These are phyloP conservation scores for Gallinago nigripennis DNA, from an alignment of 2,797 vertebrate genomes.

Conservation along the genomic window DNA sequence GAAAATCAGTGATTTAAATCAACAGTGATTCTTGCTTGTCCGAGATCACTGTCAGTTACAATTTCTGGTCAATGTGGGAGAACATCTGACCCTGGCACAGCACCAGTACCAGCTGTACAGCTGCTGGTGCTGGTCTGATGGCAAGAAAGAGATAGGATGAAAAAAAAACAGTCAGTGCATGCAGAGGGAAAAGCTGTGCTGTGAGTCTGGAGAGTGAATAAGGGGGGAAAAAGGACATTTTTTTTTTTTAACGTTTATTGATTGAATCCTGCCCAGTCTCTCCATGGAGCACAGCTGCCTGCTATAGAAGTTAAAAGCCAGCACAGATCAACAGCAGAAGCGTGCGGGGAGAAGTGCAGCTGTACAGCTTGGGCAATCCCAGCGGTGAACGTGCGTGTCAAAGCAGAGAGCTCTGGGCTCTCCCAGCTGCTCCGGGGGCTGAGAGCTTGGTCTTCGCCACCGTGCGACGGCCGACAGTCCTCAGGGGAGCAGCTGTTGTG, in stretches of 20 bases:
- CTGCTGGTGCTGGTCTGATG: neutral
- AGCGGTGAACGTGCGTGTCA: neutral
- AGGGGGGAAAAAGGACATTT: neutral
- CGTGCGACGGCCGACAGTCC: rapidly evolving
- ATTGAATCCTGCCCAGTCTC: neutral
- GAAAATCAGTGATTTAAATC: neutral
- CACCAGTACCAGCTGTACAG: neutral
- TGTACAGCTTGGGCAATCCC: neutral
- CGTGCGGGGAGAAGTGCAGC: neutral
- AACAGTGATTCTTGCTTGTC: neutral
- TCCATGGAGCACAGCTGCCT: neutral
- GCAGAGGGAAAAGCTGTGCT: neutral
- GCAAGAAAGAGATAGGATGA: neutral
- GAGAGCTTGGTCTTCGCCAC: neutral
- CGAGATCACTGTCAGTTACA: neutral
- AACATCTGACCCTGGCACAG: neutral
- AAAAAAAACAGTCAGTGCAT: neutral
- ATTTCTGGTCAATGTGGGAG: neutral
- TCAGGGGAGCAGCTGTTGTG: neutral
- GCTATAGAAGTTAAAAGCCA: conserved; percentile 2
- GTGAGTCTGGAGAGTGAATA: neutral
- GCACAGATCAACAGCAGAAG: neutral
- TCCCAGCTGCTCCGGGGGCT: neutral
- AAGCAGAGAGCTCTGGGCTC: neutral
- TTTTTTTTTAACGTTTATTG: neutral